These are phyloP conservation scores for Brachionus paranguensis DNA, from an alignment of 1,140 invertebrate genomes.

Conservation along the genomic window DNA sequence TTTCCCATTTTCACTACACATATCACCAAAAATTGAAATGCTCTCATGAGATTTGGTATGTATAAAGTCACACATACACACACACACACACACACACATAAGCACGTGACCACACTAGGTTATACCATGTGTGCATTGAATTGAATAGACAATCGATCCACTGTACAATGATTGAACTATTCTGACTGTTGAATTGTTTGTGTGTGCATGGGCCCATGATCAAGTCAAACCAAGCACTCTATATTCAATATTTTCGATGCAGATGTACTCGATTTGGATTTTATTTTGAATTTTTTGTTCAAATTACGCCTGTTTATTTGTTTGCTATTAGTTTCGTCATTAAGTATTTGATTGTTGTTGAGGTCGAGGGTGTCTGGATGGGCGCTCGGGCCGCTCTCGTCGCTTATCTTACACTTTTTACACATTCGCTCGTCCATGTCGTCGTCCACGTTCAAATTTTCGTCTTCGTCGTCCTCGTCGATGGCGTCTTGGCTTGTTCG, in stretches of 20 bases:
- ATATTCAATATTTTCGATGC: constrained; percentile 14
- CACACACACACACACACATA: too few relatives aligned
- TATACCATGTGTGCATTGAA: background rate
- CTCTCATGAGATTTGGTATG: constrained; percentile 12
- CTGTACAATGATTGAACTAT: constrained; percentile 12
- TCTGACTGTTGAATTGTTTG: constrained; percentile 4
- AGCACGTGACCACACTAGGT: background rate
- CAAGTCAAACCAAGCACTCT: background rate
- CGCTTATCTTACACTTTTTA: constrained; percentile 19
- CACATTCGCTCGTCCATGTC: background rate
- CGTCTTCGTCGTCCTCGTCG: constrained; percentile 1
- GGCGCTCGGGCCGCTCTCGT: background rate
- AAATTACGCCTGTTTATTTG: background rate
- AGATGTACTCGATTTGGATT: background rate
- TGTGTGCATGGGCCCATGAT: background rate
- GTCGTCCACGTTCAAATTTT: constrained; percentile 22
- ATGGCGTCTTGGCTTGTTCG: background rate
- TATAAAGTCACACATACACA: background rate
- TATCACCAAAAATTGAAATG: background rate
- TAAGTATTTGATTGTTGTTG: constrained; percentile 23
- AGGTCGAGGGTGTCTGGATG: background rate
- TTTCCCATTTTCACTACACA: background rate
- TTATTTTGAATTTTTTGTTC: constrained; percentile 26
- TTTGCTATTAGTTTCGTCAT: constrained; percentile 5
- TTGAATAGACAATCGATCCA: background rate